Percentiles rank a stretch among this genome's conserved stretches.
These are phyloP conservation scores for Zaprionus inermis DNA, from an alignment of 1,140 invertebrate species.

Conservation along the genomic window DNA sequence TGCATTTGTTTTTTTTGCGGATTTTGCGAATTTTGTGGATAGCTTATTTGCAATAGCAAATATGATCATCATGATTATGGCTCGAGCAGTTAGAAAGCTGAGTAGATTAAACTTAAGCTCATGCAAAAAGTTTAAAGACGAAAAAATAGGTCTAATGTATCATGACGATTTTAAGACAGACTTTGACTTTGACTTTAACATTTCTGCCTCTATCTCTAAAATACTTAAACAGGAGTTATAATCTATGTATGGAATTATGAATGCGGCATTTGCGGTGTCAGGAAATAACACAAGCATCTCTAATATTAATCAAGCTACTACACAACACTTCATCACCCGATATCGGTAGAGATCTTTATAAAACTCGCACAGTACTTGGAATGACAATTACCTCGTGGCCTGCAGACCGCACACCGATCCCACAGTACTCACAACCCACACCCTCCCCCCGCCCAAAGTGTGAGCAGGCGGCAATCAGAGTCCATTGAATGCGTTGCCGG, in stretches of 20 bases:
- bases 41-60: background rate
- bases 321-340: background rate
- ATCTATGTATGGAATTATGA: background rate
- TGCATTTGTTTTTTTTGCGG: background rate
- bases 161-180: too few relatives aligned
- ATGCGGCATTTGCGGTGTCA: too few relatives aligned
- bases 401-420: background rate
- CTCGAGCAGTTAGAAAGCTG: too few relatives aligned
- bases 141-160: too few relatives aligned
- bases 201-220: too few relatives aligned
- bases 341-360: background rate
- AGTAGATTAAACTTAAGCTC: background rate
- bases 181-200: too few relatives aligned
- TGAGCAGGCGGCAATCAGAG: constrained; percentile 58
- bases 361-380: background rate
- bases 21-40: background rate
- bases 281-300: too few relatives aligned
- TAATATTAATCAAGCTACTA: too few relatives aligned
- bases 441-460: background rate
- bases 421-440: constrained; percentile 3
- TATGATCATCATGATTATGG: background rate
- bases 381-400: background rate
- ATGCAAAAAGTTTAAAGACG: too few relatives aligned
- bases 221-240: background rate
- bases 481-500: constrained; percentile 53